A percentile compares a stretch with the other conserved stretches of the same genome.
Evolutionary conservation across 2,888 invertebrate genomes (phyloP).

Genomic region (Mesochorus sp.): DNA sequence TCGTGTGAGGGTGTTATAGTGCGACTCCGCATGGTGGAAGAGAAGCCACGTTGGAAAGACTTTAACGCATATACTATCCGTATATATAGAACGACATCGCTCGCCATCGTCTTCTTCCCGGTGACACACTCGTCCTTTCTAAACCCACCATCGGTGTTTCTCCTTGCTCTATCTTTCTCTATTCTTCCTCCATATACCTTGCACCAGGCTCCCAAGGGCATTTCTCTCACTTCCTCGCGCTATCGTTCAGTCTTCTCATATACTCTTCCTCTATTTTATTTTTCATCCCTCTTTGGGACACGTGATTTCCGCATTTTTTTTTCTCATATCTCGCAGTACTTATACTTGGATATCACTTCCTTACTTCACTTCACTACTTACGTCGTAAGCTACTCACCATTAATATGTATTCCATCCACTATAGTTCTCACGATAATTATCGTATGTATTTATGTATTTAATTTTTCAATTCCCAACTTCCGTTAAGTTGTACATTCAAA

Average conservation of each 20-base stretch:
- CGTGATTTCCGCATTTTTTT: not conserved
- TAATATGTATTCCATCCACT: too few relatives aligned
- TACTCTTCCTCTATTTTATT: constrained; percentile 12
- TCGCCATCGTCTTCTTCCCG: not conserved
- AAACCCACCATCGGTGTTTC: not conserved
- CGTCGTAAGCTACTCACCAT: too few relatives aligned
- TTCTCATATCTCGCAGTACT: too few relatives aligned
- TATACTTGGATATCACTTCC: too few relatives aligned
- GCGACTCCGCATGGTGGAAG: not conserved
- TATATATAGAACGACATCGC: not conserved
- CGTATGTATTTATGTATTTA: too few relatives aligned
- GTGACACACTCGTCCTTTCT: constrained; percentile 12
- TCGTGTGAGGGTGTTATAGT: not conserved
- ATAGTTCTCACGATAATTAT: too few relatives aligned
- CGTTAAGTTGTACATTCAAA: too few relatives aligned
- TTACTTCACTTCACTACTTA: too few relatives aligned
- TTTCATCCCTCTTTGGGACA: not conserved
- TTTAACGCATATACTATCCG: not conserved
- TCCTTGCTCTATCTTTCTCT: not conserved
- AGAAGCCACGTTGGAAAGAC: not conserved
- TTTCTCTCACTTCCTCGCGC: constrained; percentile 23
- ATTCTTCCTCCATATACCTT: not conserved
- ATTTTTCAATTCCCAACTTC: too few relatives aligned
- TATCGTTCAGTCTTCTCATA: constrained; percentile 41
- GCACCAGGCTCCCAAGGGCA: not conserved